Base-by-base conservation (phyloP, 2,113 vertebrate genomes). In the Tenebrosternarchus preto region DNA sequence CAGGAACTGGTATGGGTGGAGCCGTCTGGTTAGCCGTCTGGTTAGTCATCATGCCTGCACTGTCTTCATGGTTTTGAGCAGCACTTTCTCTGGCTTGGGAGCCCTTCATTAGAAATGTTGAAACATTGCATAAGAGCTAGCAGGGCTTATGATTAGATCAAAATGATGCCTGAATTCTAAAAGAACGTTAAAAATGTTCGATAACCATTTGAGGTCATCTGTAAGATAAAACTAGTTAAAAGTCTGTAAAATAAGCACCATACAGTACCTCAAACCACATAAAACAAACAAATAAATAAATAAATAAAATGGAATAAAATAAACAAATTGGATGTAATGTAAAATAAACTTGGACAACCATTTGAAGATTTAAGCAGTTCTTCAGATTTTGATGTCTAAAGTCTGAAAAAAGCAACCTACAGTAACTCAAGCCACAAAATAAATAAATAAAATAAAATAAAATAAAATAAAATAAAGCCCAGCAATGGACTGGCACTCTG, bases 51-150 rank as follows among this genome's bases (percentile, higher is more conserved):
- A 89, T 91, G 88, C 91, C 92, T 73, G 92, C 91, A 1, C 88
- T 86, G 72, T 95, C 94, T 1, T 94, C 90, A 81, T 92, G 89
- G 78, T 81, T 88, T 79, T 90, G 92, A 83, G 90, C 82, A 50
- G 91, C 86, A 4, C 88, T 87, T 0, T 94, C 94, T 69, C 87
- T 88, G 57, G 85, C 84, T 27, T 94, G 91, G 8, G 92, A 86
- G 11, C 88, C 87, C 81, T 91, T 86, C 15, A 50, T 0, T 77
- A 25, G 1, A 78, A 70, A 63, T 0, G 53, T 24, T 46, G 53
- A 17, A 60, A 64, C 8, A 70, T 24, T 77, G 61, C 22, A 43
- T 36, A 4, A 33, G 27, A 31, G 22, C 22, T 56, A 1, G 8
- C 11, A 31, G 6, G 7, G 17, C 8, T 66, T 33, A 19, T 33